phyloP scores from a whole-genome alignment of 2,888 invertebrate species.

The Itoplectis maculator region DNA sequence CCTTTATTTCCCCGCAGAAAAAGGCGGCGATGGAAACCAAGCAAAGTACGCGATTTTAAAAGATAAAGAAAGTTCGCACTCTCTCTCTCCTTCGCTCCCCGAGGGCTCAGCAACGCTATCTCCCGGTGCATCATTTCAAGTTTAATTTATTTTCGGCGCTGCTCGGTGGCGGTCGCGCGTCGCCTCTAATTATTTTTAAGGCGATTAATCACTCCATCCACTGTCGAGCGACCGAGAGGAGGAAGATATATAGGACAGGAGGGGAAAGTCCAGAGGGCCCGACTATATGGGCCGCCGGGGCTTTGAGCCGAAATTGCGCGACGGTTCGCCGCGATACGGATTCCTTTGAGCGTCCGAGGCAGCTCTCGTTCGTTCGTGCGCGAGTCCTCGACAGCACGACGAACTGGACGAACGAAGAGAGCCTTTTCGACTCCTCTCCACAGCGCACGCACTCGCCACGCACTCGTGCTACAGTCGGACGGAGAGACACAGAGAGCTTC shows the following conservation, averaged over 20 bases:
- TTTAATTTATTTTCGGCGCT: constrained; percentile 67
- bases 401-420: constrained; percentile 6
- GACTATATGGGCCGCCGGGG: constrained; percentile 15
- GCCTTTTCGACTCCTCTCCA: constrained; percentile 18
- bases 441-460: neutral
- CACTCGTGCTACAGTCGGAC: neutral
- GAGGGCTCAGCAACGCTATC: neutral
- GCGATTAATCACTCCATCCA: constrained; percentile 70
- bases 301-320: constrained; percentile 66
- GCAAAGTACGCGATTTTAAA: constrained; percentile 38
- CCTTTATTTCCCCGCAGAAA: constrained; percentile 61
- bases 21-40: constrained; percentile 29
- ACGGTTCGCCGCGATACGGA: constrained; percentile 43
- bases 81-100: neutral
- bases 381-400: constrained; percentile 44
- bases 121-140: constrained; percentile 54
- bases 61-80: constrained; percentile 17
- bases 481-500: constrained; percentile 26
- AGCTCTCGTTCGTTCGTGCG: constrained; percentile 24
- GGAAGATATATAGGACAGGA: constrained; percentile 29
- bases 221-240: constrained; percentile 38
- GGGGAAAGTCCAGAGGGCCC: constrained; percentile 5
- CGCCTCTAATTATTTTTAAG: constrained; percentile 69
- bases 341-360: constrained; percentile 49
- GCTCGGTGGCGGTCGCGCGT: constrained; percentile 46